phyloP scores from a whole-genome alignment of 2,113 vertebrate genomes.

The Sphaerodactylus townsendi region DNA sequence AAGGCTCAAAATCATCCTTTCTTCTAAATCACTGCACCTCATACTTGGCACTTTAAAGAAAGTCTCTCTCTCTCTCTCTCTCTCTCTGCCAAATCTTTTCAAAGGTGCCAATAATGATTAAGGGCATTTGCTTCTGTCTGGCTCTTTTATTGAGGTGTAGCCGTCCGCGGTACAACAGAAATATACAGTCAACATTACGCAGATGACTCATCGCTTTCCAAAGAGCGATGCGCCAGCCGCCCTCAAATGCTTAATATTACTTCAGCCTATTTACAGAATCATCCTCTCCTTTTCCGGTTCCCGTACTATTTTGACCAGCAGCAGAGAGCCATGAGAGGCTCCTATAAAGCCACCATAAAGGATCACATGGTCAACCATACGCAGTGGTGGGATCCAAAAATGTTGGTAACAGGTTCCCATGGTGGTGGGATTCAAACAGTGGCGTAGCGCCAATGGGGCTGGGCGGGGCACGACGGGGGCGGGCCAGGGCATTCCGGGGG shows the following conservation, averaged over 20 bases:
- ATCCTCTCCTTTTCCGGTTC: constrained; percentile 27
- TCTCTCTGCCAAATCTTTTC: constrained; percentile 56
- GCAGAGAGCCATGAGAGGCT: constrained; percentile 32
- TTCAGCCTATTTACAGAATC: constrained; percentile 67
- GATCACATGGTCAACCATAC: constrained; percentile 17
- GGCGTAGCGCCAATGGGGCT: no score
- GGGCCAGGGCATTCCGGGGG: no score
- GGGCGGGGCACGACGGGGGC: no score
- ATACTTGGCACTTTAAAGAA: constrained; percentile 54
- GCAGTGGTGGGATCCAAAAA: no score
- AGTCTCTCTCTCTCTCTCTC: constrained; percentile 3
- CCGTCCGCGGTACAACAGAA: background rate
- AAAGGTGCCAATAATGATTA: constrained; percentile 54
- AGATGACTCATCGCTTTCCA: constrained; percentile 35
- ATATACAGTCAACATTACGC: constrained; percentile 5
- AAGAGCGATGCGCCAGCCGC: constrained; percentile 29
- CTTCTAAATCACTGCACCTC: constrained; percentile 20
- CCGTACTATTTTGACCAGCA: constrained; percentile 40
- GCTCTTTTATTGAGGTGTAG: constrained; percentile 3
- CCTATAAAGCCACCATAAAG: constrained; percentile 28
- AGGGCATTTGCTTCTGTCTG: constrained; percentile 10
- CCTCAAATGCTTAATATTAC: constrained; percentile 66
- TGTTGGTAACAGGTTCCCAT: no score
- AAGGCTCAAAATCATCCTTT: background rate
- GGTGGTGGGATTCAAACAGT: no score